phyloP scores from a whole-genome alignment of 2,113 vertebrate genomes.

The Orientallactaga bullata region DNA sequence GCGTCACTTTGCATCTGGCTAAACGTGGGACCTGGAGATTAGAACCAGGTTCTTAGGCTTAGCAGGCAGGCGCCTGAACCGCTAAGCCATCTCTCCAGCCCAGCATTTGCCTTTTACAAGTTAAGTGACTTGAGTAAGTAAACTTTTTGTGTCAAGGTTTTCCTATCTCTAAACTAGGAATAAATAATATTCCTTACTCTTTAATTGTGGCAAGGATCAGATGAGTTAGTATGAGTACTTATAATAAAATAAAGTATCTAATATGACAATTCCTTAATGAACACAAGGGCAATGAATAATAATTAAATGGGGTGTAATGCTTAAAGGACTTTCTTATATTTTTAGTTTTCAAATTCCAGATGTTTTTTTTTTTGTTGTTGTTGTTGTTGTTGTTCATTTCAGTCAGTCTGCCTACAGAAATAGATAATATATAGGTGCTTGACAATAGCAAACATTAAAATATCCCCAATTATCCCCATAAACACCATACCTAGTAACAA shows the following conservation, averaged over 20 bases:
- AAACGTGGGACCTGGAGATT: no score
- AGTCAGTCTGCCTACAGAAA: not conserved
- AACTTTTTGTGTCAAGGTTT: not conserved
- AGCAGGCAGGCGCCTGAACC: no score
- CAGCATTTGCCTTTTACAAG: not conserved
- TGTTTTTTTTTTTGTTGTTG: no score
- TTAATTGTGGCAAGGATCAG: not conserved
- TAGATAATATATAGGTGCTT: not conserved
- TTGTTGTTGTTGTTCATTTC: no score
- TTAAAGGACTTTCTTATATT: not conserved
- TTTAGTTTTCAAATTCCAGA: not conserved
- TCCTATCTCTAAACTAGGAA: not conserved
- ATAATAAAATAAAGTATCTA: not conserved
- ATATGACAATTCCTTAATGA: not conserved
- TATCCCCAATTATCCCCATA: not conserved
- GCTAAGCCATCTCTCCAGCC: no score
- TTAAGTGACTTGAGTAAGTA: not conserved
- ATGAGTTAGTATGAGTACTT: not conserved
- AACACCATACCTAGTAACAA: not conserved
- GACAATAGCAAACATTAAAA: not conserved
- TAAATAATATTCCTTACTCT: not conserved
- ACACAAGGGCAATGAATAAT: not conserved
- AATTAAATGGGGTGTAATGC: not conserved
- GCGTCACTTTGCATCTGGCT: no score
- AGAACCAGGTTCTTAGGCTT: no score